phyloP scores from a whole-genome alignment of 2,113 vertebrate species.

The Pavo muticus region DNA sequence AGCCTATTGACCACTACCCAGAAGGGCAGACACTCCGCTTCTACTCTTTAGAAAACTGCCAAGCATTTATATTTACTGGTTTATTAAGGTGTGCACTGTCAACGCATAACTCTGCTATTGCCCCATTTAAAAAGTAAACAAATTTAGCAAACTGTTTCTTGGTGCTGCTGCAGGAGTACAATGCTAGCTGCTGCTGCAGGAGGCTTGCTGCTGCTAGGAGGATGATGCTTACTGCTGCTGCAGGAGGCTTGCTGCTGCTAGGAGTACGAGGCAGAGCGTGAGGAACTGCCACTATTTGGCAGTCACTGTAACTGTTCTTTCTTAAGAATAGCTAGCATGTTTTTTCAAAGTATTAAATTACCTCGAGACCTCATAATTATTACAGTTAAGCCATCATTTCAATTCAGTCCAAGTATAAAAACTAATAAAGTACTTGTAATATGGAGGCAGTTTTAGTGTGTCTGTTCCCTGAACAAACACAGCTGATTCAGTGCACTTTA shows the following conservation, averaged over 20 bases:
- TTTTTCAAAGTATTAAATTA: conserved; percentile 56
- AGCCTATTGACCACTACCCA: neutral
- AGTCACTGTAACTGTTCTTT: conserved; percentile 24
- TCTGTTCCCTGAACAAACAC: conserved; percentile 30
- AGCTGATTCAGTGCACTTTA: conserved; percentile 52
- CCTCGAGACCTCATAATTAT: conserved; percentile 43
- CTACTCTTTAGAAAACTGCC: neutral
- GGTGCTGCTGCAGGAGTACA: neutral
- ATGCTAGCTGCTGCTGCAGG: neutral
- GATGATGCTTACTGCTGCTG: neutral
- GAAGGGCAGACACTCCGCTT: neutral
- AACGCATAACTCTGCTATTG: neutral
- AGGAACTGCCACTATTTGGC: conserved; percentile 44
- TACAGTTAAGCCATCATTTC: conserved; percentile 60
- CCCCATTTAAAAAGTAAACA: neutral
- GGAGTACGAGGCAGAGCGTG: neutral
- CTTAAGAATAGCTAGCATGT: conserved; percentile 46
- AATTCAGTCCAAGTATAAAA: conserved; percentile 52
- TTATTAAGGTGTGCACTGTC: neutral
- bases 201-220: neutral
- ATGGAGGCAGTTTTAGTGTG: conserved; percentile 37
- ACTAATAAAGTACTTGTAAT: conserved; percentile 45
- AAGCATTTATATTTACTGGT: neutral
- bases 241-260: neutral
- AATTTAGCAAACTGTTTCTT: neutral